Conservation (phyloP, 2,797 vertebrate genomes). For the Acomys russatus region DNA sequence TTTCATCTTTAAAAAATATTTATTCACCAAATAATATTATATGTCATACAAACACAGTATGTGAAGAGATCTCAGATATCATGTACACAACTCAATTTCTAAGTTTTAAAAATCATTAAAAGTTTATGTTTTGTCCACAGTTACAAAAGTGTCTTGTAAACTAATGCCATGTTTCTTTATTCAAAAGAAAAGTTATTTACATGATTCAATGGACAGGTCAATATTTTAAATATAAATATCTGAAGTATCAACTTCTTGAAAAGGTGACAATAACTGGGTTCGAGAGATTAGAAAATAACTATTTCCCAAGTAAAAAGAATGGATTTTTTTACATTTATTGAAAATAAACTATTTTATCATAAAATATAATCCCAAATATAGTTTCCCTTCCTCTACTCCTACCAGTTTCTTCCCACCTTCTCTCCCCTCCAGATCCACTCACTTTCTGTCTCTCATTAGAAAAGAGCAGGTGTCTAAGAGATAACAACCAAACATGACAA, state of each 20-base stretch:
- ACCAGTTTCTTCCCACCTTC: not conserved
- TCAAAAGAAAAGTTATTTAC: not conserved
- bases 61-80: not conserved
- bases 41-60: not conserved
- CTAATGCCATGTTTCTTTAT: not conserved
- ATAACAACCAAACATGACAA: not conserved
- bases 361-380: not conserved
- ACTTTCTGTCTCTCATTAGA: not conserved
- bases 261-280: not conserved
- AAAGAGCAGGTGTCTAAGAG: not conserved
- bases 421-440: not conserved
- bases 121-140: not conserved
- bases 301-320: constrained; percentile 58
- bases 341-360: not conserved
- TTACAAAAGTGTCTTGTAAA: not conserved
- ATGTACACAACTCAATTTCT: not conserved
- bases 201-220: constrained; percentile 26
- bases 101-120: not conserved
- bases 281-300: constrained; percentile 65
- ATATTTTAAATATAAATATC: constrained; percentile 45
- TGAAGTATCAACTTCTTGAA: constrained; percentile 29
- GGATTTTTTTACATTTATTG: not conserved
- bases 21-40: not conserved
- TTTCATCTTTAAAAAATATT: not conserved
- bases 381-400: not conserved